These are phyloP conservation scores for Dasypolia templi DNA, from an alignment of 2,888 invertebrate species.

Conservation along the genomic window DNA sequence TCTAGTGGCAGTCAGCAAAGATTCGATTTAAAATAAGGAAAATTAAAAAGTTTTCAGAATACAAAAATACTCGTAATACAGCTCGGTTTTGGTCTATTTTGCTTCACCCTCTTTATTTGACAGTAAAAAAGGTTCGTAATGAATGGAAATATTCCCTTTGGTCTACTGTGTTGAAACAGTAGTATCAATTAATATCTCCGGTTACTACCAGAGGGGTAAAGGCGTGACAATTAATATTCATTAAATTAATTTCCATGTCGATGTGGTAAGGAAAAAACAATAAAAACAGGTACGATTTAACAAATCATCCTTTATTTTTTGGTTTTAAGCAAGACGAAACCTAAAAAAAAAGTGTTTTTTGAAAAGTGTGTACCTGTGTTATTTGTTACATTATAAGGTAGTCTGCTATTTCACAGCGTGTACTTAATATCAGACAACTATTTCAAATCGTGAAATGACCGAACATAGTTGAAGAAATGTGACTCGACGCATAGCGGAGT, in stretches of 20 bases:
- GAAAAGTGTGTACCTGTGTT: too few relatives aligned
- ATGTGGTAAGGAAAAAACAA: constrained; percentile 26
- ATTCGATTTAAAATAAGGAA: constrained; percentile 13
- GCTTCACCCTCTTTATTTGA: not conserved
- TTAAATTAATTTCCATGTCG: constrained; percentile 51
- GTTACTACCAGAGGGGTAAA: constrained; percentile 7
- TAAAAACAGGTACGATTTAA: constrained; percentile 22
- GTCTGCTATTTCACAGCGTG: constrained; percentile 3
- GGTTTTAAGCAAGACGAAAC: not conserved
- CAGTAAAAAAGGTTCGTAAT: not conserved
- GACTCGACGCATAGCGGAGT: constrained; percentile 6
- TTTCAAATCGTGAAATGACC: not conserved
- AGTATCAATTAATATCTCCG: constrained; percentile 39
- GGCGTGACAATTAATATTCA: constrained; percentile 56
- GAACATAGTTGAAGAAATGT: constrained; percentile 19
- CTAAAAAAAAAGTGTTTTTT: not conserved
- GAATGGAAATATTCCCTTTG: constrained; percentile 10
- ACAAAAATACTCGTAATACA: not conserved
- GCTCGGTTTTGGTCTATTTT: not conserved
- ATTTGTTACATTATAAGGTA: not conserved
- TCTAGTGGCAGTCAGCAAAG: constrained; percentile 2
- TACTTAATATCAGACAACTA: too few relatives aligned
- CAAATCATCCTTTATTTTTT: not conserved
- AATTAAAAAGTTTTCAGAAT: not conserved
- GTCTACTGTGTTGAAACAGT: constrained; percentile 8